These are phyloP conservation scores for Arizona elegans DNA, from an alignment of 2,113 vertebrate species.

Conservation along the genomic window DNA sequence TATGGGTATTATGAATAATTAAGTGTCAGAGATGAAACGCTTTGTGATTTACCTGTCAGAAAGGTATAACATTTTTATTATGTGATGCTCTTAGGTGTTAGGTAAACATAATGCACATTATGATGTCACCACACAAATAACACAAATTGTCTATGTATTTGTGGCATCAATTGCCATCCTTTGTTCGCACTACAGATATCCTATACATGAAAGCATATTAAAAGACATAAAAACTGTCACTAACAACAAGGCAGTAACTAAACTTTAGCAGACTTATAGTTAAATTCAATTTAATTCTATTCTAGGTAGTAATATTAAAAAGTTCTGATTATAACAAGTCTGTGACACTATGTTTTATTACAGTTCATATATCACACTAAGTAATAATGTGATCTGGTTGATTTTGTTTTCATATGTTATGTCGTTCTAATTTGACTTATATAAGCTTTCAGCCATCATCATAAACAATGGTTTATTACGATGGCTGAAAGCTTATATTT, in stretches of 20 bases:
- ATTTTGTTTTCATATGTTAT: background rate
- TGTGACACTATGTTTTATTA: background rate
- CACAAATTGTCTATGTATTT: background rate
- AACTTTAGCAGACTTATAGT: background rate
- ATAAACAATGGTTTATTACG: background rate
- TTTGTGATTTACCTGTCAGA: background rate
- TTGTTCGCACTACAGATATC: background rate
- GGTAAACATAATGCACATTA: background rate
- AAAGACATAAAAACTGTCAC: background rate
- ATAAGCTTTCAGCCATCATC: background rate
- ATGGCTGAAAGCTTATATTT: background rate
- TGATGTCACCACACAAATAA: background rate
- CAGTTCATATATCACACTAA: background rate
- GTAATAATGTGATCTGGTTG: background rate
- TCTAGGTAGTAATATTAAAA: background rate
- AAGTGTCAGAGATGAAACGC: background rate
- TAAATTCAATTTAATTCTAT: background rate
- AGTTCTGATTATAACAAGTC: background rate
- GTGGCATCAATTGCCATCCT: background rate
- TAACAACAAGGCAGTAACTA: background rate
- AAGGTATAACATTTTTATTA: background rate
- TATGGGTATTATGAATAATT: background rate
- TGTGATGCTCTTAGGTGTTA: background rate
- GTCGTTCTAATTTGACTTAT: background rate
- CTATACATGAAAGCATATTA: background rate